phyloP scores from a whole-genome alignment of 2,797 vertebrate genomes.

The Pempheris klunzingeri region DNA sequence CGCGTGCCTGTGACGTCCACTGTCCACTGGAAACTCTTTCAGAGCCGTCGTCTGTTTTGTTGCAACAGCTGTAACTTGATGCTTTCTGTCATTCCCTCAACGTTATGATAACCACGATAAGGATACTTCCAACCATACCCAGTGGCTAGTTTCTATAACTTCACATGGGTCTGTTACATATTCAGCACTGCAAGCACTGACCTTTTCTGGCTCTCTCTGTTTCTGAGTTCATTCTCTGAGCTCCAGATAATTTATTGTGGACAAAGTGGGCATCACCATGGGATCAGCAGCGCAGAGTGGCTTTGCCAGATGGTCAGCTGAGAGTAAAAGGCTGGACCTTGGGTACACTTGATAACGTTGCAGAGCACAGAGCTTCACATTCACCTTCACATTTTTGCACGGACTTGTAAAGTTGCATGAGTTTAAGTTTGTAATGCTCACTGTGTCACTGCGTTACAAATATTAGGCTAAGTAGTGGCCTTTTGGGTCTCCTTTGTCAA shows the following conservation, averaged over 20 bases:
- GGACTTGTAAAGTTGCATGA: neutral
- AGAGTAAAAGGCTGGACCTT: conserved; percentile 35
- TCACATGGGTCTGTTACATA: neutral
- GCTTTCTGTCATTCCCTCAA: neutral
- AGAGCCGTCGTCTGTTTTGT: conserved; percentile 4
- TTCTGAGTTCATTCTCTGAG: conserved; percentile 1
- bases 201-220: neutral
- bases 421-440: neutral
- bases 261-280: conserved; percentile 18
- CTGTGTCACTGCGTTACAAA: neutral
- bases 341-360: conserved; percentile 44
- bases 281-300: conserved; percentile 29
- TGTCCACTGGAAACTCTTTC: conserved; percentile 4
- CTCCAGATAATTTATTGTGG: conserved; percentile 40
- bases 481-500: neutral
- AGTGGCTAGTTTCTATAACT: neutral
- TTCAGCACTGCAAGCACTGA: neutral
- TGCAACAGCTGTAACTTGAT: neutral
- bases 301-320: conserved; percentile 43
- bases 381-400: neutral
- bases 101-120: neutral
- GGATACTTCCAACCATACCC: neutral
- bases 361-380: conserved; percentile 24
- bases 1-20: neutral
- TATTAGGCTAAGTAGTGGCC: neutral